These are phyloP conservation scores for Cyanoliseus patagonus DNA, from an alignment of 2,113 vertebrate species.

Conservation along the genomic window DNA sequence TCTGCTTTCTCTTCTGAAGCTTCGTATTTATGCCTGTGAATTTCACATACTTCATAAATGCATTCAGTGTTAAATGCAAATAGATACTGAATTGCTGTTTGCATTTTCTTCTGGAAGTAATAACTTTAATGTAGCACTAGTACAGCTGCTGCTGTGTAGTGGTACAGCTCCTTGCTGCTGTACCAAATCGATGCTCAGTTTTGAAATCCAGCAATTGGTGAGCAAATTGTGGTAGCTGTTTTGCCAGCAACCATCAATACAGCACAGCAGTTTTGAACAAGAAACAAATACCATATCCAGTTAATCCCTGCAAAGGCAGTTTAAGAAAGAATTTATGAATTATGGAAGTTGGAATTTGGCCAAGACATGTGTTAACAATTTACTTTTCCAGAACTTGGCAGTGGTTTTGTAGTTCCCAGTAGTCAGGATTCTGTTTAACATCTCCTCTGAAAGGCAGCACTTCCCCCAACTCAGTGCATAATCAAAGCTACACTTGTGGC, in stretches of 20 bases:
- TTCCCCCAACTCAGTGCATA: background rate
- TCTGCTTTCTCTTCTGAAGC: background rate
- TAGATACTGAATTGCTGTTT: background rate
- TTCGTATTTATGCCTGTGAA: background rate
- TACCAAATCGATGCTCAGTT: background rate
- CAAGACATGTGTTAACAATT: background rate
- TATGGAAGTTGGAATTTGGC: background rate
- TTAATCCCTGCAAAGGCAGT: background rate
- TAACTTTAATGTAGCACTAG: background rate
- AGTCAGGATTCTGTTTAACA: background rate
- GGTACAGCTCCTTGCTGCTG: background rate
- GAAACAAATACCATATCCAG: background rate
- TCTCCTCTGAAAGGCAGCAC: background rate
- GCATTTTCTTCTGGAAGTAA: background rate
- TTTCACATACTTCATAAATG: background rate
- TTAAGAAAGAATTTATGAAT: background rate
- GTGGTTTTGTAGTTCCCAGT: background rate
- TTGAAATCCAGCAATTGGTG: background rate
- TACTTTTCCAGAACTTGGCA: background rate
- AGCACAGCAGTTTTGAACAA: background rate
- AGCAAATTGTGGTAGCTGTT: background rate
- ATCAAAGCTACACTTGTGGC: rapidly evolving
- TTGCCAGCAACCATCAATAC: background rate
- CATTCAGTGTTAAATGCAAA: background rate
- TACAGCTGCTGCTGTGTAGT: background rate